Evolutionary conservation across 37 sponge, comb jelly and placozoan genomes (phyloP), one percentile per base, ranked within the genome.

Genomic region (Axinella damicornis): DNA sequence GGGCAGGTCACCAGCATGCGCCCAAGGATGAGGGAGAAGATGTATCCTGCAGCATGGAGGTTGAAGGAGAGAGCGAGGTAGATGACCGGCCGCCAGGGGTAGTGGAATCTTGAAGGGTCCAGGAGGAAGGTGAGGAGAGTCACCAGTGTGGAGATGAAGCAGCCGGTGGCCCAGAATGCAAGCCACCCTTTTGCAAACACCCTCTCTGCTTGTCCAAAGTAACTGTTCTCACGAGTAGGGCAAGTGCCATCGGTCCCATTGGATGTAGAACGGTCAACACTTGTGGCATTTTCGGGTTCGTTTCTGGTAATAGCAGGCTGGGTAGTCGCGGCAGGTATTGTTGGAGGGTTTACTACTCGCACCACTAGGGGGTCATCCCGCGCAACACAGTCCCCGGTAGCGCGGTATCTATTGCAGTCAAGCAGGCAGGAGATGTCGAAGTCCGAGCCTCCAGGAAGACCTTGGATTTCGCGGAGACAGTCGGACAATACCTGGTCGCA

Each of bases 31-130:
- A 91, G 57, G 5, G 88, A 76, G 17, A 92, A 75, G 74, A 92
- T 81, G 81, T 91, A 94, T 25, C 80, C 90, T 0, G 86, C 31
- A 40, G 95, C 83, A 32, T 88, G 92, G 64, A 97, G 19, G 53
- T 77, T 70, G 85, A 89, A 97, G 74, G 80, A 83, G 62, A 89
- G 56, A 5, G 93, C 81, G 20, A 94, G 83, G 81, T 83, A 97
- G 39, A 97, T 60, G 35, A 97, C 92, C 1, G 97, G 95, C 55
- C 95, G 83, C 92, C 96, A 94, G 62, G 97, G 97, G 46, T 97
- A 97, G 60, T 85, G 61, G 67, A 94, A 97, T 33, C 97, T 65
- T 1, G 82, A 65, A 17, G 85, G 71, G 75, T 94, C 92, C 20
- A 97, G 40, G 53, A 82, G 38, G 82, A 97, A 97, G 37, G 97